Conservation (phyloP, 2,113 vertebrate species). For the Falcunculus frontatus region DNA sequence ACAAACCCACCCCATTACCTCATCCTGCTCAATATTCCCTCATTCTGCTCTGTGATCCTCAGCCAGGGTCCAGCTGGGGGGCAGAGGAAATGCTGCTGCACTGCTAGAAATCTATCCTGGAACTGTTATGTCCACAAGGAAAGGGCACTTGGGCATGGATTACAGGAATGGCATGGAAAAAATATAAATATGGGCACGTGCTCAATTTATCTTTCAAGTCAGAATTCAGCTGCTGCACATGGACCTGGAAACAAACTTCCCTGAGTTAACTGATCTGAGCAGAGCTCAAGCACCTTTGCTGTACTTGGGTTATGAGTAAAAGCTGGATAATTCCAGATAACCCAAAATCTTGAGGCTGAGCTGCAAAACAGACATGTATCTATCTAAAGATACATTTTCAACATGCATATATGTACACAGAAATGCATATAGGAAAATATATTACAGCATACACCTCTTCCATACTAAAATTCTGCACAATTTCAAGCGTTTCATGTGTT, state of each 20-base stretch:
- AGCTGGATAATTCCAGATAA: background rate
- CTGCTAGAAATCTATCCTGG: background rate
- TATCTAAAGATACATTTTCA: background rate
- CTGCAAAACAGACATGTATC: background rate
- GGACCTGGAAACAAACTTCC: background rate
- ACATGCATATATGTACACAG: background rate
- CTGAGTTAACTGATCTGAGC: background rate
- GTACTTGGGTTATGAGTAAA: background rate
- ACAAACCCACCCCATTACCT: background rate
- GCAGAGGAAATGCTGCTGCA: background rate
- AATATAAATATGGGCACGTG: accelerated
- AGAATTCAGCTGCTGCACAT: background rate
- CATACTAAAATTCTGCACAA: background rate
- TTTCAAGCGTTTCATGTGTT: accelerated
- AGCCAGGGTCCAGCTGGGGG: background rate
- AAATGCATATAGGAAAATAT: background rate
- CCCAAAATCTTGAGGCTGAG: background rate
- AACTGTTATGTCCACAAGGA: background rate
- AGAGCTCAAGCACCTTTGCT: background rate
- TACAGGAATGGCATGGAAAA: background rate
- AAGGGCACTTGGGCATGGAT: accelerated
- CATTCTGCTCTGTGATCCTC: background rate
- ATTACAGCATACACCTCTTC: background rate
- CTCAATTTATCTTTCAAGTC: background rate
- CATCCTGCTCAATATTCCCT: background rate